These are phyloP conservation scores for Sylvilagus floridanus DNA, from an alignment of 2,797 vertebrate species.

Conservation along the genomic window DNA sequence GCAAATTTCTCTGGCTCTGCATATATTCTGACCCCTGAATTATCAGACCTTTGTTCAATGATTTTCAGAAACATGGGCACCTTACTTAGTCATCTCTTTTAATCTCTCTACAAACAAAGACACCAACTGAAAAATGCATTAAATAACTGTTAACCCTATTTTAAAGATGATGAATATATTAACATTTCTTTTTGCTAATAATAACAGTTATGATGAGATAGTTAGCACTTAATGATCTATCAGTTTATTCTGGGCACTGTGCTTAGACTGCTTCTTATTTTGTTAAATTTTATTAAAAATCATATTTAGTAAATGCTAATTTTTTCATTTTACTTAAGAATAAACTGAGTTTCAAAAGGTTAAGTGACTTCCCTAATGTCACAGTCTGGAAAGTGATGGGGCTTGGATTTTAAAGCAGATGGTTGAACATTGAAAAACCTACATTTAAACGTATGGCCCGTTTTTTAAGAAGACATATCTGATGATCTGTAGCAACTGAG, in stretches of 20 bases:
- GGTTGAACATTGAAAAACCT: background rate
- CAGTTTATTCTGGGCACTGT: background rate
- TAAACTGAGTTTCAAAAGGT: constrained; percentile 6
- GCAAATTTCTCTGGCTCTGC: background rate
- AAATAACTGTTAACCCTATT: background rate
- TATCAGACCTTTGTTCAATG: background rate
- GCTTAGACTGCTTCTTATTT: background rate
- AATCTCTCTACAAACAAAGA: background rate
- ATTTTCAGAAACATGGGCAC: background rate
- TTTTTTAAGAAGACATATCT: background rate
- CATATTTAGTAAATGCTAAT: constrained; percentile 20
- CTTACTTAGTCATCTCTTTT: background rate
- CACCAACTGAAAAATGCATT: background rate
- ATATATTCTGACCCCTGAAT: background rate
- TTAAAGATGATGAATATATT: background rate
- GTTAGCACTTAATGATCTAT: background rate
- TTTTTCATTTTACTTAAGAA: background rate
- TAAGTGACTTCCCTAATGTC: background rate
- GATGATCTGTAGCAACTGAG: background rate
- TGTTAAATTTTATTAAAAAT: background rate
- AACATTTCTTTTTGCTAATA: background rate
- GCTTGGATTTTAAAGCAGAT: background rate
- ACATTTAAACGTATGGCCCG: background rate
- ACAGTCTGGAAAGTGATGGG: background rate
- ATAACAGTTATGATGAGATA: background rate